Evolutionary conservation across 2,113 vertebrate genomes (phyloP).

Genomic region (Harpagus bidentatus): DNA sequence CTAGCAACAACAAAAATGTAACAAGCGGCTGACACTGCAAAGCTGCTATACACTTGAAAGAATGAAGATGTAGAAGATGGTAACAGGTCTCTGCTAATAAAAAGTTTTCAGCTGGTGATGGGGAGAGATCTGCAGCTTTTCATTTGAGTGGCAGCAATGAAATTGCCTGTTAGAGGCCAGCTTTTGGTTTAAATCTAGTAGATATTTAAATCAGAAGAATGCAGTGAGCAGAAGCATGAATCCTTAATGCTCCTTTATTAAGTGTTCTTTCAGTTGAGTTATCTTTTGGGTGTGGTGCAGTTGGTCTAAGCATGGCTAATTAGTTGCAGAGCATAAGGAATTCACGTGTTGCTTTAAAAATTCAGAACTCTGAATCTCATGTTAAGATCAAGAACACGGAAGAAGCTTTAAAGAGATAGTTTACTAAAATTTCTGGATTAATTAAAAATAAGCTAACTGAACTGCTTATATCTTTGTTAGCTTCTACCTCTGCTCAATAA

Average conservation of each 20-base stretch:
- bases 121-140: background rate
- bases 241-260: background rate
- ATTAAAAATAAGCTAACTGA: background rate
- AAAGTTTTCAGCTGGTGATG: background rate
- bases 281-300: conserved; percentile 7
- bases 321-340: background rate
- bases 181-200: background rate
- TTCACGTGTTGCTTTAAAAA: background rate
- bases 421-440: background rate
- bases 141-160: background rate
- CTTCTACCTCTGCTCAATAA: background rate
- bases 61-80: background rate
- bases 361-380: background rate
- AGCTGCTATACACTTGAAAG: background rate
- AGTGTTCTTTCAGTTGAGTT: background rate
- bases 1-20: background rate
- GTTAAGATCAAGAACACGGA: background rate
- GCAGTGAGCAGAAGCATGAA: background rate
- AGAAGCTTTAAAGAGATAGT: background rate
- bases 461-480: background rate
- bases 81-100: background rate
- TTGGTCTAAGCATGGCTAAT: background rate
- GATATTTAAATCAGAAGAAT: background rate
- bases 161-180: background rate
- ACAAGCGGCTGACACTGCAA: background rate